Percentiles rank a stretch among this genome's conserved stretches.
Conservation (phyloP, 2,888 invertebrate species). For the Molanna angustata region DNA sequence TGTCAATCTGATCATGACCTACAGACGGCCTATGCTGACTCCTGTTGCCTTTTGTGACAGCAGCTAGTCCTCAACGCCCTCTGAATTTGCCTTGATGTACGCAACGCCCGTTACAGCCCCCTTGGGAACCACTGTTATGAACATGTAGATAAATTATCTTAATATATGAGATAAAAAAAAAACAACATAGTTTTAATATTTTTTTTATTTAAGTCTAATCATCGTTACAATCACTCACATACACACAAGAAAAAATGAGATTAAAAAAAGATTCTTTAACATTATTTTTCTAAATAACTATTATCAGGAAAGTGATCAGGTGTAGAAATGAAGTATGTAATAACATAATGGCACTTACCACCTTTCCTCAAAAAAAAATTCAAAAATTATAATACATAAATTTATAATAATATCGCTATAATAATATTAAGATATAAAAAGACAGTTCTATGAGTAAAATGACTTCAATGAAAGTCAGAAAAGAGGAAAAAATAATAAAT, state of each 20-base stretch:
- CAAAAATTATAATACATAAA: not conserved
- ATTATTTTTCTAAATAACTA: slow-evolving; percentile 12
- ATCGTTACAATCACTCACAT: slow-evolving; percentile 55
- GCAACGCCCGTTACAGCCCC: too few relatives aligned
- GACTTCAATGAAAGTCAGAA: not conserved
- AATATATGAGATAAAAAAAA: slow-evolving; percentile 16
- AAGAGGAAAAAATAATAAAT: not conserved
- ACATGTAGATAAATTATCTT: not conserved
- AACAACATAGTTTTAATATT: slow-evolving; percentile 41
- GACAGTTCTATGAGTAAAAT: not conserved
- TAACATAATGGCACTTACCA: slow-evolving; percentile 19
- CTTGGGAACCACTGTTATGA: not conserved
- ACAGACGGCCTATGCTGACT: too few relatives aligned
- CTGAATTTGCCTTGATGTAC: too few relatives aligned
- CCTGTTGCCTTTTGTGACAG: too few relatives aligned
- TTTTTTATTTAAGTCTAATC: slow-evolving; percentile 52
- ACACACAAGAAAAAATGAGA: slow-evolving; percentile 38
- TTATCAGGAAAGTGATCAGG: slow-evolving; percentile 9
- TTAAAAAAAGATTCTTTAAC: slow-evolving; percentile 19
- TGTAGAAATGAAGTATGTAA: slow-evolving; percentile 8
- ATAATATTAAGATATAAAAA: not conserved
- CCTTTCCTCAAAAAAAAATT: slow-evolving; percentile 10
- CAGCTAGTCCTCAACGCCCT: too few relatives aligned
- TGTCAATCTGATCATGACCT: too few relatives aligned
- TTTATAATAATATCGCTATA: not conserved